Conservation (phyloP, 2,888 invertebrate species). For the Apocheima hispidaria region DNA sequence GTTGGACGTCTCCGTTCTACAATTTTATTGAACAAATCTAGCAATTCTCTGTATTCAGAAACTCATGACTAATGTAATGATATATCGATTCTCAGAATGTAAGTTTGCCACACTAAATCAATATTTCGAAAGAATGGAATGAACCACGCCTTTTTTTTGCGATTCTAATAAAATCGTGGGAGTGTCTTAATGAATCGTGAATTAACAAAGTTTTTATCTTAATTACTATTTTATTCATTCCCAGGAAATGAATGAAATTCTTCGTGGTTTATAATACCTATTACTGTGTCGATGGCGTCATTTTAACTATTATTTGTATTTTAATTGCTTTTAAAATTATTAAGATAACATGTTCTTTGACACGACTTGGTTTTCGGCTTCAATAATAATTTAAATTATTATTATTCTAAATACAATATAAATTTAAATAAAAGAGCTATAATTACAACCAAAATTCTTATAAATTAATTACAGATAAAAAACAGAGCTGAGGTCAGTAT, state of each 20-base stretch:
- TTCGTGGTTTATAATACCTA: conserved; percentile 1
- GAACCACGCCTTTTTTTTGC: conserved; percentile 18
- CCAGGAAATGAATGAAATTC: conserved; percentile 30
- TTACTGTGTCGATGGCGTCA: conserved; percentile 10
- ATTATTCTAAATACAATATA: too few species aligned
- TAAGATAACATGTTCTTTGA: not conserved
- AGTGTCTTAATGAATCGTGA: conserved; percentile 16
- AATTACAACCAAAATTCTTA: too few species aligned
- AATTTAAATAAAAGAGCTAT: too few species aligned
- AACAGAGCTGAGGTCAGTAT: too few species aligned
- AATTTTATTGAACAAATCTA: not conserved
- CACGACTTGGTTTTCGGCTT: not conserved
- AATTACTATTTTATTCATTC: conserved; percentile 19
- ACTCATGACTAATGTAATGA: conserved; percentile 5
- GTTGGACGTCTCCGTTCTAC: too few species aligned
- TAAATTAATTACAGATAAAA: too few species aligned
- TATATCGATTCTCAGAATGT: conserved; percentile 13
- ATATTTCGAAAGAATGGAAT: conserved; percentile 3
- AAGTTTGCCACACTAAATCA: conserved; percentile 1
- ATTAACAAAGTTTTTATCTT: conserved; percentile 23
- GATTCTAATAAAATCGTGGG: conserved; percentile 18
- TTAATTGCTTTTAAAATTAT: not conserved
- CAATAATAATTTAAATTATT: not conserved
- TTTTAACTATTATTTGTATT: conserved; percentile 9
- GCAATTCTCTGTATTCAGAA: not conserved